These are phyloP conservation scores for Muraenolepis orangiensis DNA, from an alignment of 2,797 vertebrate genomes.

Conservation along the genomic window DNA sequence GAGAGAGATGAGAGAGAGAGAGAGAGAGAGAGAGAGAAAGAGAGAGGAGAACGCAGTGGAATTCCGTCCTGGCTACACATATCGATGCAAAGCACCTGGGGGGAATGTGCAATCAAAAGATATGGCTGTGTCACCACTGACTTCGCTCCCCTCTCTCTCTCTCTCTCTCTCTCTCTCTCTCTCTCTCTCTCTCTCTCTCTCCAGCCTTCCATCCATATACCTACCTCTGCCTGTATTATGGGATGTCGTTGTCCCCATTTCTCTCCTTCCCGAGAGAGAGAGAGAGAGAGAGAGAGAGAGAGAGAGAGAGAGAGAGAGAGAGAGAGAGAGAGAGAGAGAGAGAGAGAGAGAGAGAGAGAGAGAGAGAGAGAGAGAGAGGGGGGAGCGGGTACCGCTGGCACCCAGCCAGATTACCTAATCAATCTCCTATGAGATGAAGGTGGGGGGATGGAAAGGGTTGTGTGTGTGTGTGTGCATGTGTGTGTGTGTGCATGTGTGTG, in stretches of 20 bases:
- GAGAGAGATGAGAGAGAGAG: constrained; percentile 20
- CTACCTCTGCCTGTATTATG: constrained; percentile 60
- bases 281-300: constrained; percentile 1
- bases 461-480: constrained; percentile 20
- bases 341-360: neutral
- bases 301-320: constrained; percentile 2
- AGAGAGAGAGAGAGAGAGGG: constrained; percentile 1
- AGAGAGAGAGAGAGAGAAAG: constrained; percentile 40
- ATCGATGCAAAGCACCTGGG: constrained; percentile 34
- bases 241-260: constrained; percentile 73
- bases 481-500: constrained; percentile 44
- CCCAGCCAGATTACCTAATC: constrained; percentile 76
- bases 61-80: constrained; percentile 42
- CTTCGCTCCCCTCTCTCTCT: constrained; percentile 34
- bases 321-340: constrained; percentile 17
- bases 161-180: constrained; percentile 19
- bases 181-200: constrained; percentile 19
- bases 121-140: neutral
- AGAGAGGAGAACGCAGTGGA: constrained; percentile 50
- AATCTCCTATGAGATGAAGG: constrained; percentile 67
- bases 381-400: constrained; percentile 71
- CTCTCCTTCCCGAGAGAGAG: constrained; percentile 66
- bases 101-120: too few relatives aligned
- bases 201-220: constrained; percentile 47
- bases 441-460: constrained; percentile 22